phyloP scores from a whole-genome alignment of 2,113 vertebrate species.

The Oceanodroma tethys region DNA sequence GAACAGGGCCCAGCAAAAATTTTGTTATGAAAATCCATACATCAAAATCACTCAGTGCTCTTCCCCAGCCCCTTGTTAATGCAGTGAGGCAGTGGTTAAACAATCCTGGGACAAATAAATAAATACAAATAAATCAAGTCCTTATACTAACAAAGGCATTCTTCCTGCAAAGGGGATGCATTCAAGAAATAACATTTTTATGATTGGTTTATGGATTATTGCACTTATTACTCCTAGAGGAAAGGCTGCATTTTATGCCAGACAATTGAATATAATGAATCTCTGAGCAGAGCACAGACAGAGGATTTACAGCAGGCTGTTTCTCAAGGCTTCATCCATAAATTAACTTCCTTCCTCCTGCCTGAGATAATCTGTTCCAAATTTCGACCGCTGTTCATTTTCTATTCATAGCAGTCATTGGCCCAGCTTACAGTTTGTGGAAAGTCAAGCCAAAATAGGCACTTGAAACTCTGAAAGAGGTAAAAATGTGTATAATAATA shows the following conservation, averaged over 20 bases:
- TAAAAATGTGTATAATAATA: not conserved
- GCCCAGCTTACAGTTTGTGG: not conserved
- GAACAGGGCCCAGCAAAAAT: not conserved
- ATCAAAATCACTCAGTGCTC: not conserved
- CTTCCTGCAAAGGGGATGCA: slow-evolving; percentile 19
- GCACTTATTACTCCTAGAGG: slow-evolving; percentile 42
- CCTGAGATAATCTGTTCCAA: slow-evolving; percentile 44
- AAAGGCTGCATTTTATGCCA: slow-evolving; percentile 50
- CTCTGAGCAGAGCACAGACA: slow-evolving; percentile 40
- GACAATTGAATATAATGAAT: slow-evolving; percentile 63
- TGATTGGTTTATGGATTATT: slow-evolving; percentile 58
- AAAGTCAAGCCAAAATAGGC: not conserved
- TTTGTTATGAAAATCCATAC: not conserved
- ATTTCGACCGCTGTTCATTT: not conserved
- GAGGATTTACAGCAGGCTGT: slow-evolving; percentile 54
- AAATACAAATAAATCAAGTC: slow-evolving; percentile 36
- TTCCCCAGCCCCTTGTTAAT: not conserved
- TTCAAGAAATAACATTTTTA: slow-evolving; percentile 48
- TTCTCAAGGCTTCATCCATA: slow-evolving; percentile 45
- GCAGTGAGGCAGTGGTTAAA: slow-evolving; percentile 12
- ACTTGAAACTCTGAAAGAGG: not conserved
- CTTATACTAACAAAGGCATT: slow-evolving; percentile 17
- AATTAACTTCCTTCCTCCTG: slow-evolving; percentile 46
- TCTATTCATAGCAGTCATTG: slow-evolving; percentile 11
- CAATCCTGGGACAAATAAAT: slow-evolving; percentile 1